phyloP scores from a whole-genome alignment of 1,140 invertebrate species.

The Chrysopa pallens region DNA sequence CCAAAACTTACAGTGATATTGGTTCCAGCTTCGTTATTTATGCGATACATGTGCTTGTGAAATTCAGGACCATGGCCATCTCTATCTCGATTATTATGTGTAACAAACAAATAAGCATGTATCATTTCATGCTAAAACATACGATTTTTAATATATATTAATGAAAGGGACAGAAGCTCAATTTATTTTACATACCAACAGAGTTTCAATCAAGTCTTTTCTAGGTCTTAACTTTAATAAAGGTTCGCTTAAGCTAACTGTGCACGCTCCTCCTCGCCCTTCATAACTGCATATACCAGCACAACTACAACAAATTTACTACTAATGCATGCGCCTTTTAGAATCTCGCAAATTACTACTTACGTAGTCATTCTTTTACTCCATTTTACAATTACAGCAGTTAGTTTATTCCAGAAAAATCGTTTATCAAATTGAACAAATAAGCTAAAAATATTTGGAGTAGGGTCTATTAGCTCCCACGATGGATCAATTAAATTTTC shows the following conservation, averaged over 20 bases:
- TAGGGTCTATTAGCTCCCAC: constrained; percentile 81
- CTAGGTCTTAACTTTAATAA: constrained; percentile 78
- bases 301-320: constrained; percentile 16
- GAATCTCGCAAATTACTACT: constrained; percentile 32
- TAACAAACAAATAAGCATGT: constrained; percentile 90
- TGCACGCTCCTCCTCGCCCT: constrained; percentile 54
- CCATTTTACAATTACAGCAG: constrained; percentile 75
- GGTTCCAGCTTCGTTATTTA: constrained; percentile 73
- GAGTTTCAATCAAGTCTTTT: constrained; percentile 85
- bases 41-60: constrained; percentile 80
- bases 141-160: constrained; percentile 8
- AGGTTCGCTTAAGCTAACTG: constrained; percentile 73
- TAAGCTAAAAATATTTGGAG: constrained; percentile 71
- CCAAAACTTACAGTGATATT: constrained; percentile 64
- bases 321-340: not conserved
- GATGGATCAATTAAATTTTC: constrained; percentile 35
- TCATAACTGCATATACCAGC: constrained; percentile 72
- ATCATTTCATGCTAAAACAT: constrained; percentile 90
- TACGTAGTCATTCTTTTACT: constrained; percentile 87
- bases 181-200: constrained; percentile 42
- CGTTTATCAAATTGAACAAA: constrained; percentile 73
- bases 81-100: constrained; percentile 59
- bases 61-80: constrained; percentile 93
- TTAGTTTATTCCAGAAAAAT: constrained; percentile 68
- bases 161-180: not conserved